A percentile compares a stretch with the other conserved stretches of the same genome.
phyloP scores from a whole-genome alignment of 2,797 vertebrate genomes.

The Cyprinodon diabolis region DNA sequence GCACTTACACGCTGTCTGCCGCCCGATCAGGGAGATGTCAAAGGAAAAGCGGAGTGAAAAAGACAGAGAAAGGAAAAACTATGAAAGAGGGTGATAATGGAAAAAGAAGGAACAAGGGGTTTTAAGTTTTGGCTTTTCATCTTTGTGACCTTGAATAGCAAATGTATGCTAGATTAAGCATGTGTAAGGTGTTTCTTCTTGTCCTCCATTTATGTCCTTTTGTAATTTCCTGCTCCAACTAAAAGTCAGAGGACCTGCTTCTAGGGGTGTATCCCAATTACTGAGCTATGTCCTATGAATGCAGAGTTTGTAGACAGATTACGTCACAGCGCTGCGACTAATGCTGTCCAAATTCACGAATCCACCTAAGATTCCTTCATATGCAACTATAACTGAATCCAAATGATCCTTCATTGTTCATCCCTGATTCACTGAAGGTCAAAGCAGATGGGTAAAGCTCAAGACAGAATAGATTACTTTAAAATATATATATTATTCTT shows the following conservation, averaged over 20 bases:
- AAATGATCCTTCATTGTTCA: no score
- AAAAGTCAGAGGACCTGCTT: slow-evolving; percentile 26
- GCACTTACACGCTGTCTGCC: slow-evolving; percentile 82
- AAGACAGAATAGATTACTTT: no score
- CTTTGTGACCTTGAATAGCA: slow-evolving; percentile 64
- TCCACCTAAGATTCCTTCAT: no score
- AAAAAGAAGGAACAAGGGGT: slow-evolving; percentile 44
- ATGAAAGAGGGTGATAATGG: slow-evolving; percentile 43
- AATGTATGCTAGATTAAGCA: slow-evolving; percentile 22
- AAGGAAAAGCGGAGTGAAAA: slow-evolving; percentile 61
- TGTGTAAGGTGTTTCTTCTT: slow-evolving; percentile 31
- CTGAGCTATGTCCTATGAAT: no score
- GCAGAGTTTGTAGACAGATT: no score
- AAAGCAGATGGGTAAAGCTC: no score
- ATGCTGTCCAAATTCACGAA: no score
- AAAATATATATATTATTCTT: no score
- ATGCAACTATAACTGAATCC: no score
- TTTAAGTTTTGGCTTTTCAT: slow-evolving; percentile 61
- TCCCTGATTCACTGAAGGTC: no score
- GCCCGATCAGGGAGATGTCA: slow-evolving; percentile 69
- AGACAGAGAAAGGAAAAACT: slow-evolving; percentile 54
- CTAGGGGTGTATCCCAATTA: background rate
- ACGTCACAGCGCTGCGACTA: no score
- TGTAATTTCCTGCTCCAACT: slow-evolving; percentile 26
- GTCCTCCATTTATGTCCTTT: slow-evolving; percentile 24